These are phyloP conservation scores for Tortricodes alternella DNA, from an alignment of 2,888 invertebrate species.

Conservation along the genomic window DNA sequence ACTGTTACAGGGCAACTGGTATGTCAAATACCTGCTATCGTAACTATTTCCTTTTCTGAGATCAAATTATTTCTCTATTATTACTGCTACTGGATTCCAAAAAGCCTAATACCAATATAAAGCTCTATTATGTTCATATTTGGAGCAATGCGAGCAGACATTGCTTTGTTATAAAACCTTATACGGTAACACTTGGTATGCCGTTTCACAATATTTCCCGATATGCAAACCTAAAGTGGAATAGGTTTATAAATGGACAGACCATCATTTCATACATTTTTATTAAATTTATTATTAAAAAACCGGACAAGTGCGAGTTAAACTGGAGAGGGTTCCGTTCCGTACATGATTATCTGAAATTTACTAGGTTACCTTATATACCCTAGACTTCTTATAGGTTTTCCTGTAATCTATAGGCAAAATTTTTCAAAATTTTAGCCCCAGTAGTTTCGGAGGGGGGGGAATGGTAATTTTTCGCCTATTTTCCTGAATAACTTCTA, in stretches of 20 bases:
- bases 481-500: too few relatives aligned
- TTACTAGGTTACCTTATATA: too few relatives aligned
- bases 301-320: too few relatives aligned
- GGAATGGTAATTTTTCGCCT: too few relatives aligned
- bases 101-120: slow-evolving; percentile 10
- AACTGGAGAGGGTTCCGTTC: too few relatives aligned
- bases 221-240: slow-evolving; percentile 13
- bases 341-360: too few relatives aligned
- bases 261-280: too few relatives aligned
- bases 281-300: too few relatives aligned
- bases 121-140: slow-evolving; percentile 30
- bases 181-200: slow-evolving; percentile 13
- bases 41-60: slow-evolving; percentile 1
- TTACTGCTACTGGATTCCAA: slow-evolving; percentile 13
- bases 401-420: too few relatives aligned
- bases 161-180: slow-evolving; percentile 25
- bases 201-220: slow-evolving; percentile 9
- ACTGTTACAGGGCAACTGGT: neutral
- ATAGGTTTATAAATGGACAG: neutral
- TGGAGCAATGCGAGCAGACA: slow-evolving; percentile 14
- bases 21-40: neutral
- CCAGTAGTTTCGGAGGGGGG: too few relatives aligned
- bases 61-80: slow-evolving; percentile 19
- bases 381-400: too few relatives aligned
- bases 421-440: too few relatives aligned